Base-by-base conservation (phyloP, 1,140 invertebrate species). In the Callitettix versicolor region DNA sequence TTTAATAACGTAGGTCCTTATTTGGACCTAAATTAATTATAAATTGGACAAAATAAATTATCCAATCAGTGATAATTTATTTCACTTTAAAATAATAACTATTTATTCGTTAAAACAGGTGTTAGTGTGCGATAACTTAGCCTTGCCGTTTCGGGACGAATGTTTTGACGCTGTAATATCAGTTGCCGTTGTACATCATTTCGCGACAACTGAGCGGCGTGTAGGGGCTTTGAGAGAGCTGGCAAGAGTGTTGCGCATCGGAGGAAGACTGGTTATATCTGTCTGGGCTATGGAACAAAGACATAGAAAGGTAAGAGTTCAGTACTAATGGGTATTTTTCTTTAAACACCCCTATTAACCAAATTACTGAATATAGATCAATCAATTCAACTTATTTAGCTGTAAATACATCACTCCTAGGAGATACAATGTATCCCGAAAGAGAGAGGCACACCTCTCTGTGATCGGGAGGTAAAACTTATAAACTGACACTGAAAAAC, bases 251-350 rank as follows among this genome's bases (percentile, higher is more conserved):
- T 74, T 96, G 2, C 73, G 88, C 55, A 91, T 95, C 52, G 93
- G 93, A 1, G 95, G 95, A 3, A 73, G 85, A 48, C 76, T 96
- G n/a, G 82, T 97, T 58, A 89, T 97, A 57, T 93, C 90, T 14
- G 93, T 95, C 1, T 97, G 94, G 94, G 90, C 94, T 12, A 91
- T 95, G 85, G 94, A 98, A 70, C 93, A 97, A 65, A 80, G 84
- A 51, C 87, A 93, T 65, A 73, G 88, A 60, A 88, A 87, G 73
- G 82, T 85, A 62, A 4, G 14, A n/a, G n/a, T n/a, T n/a, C n/a
- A n/a, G 26, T 11, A 26, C 15, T 15, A 17, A n/a, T 15, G 15
- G 5, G 5, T 4, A 3, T 4, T 15, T n/a, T 33, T 34, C 12
- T 51, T 33, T 22, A 11, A 6, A 38, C 26, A 51, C 49, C 26